A percentile compares a stretch with the other conserved stretches of the same genome.
Conservation (phyloP, 2,113 vertebrate genomes). For the Orycteropus afer region DNA sequence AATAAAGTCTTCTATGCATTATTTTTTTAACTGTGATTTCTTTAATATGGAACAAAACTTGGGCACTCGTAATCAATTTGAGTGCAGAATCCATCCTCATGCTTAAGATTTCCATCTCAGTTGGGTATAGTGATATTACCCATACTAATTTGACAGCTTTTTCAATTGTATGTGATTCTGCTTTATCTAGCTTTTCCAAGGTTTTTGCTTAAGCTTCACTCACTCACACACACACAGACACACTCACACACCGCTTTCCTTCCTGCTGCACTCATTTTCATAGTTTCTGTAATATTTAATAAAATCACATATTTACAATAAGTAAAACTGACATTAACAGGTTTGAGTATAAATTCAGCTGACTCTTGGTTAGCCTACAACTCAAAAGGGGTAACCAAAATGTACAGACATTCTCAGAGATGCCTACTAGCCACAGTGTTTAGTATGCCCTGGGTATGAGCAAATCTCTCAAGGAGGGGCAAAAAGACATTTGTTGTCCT, state of each 20-base stretch:
- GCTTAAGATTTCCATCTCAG: neutral
- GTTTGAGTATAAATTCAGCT: neutral
- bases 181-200: conserved; percentile 19
- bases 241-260: neutral
- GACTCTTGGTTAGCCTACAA: neutral
- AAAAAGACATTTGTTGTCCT: neutral
- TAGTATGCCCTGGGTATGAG: neutral
- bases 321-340: neutral
- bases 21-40: neutral
- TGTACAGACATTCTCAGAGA: neutral
- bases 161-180: neutral
- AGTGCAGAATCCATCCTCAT: neutral
- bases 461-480: neutral
- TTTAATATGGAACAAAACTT: neutral
- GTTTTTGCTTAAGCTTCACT: too few relatives aligned
- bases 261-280: neutral
- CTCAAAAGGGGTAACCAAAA: neutral
- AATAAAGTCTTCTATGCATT: neutral
- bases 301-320: neutral
- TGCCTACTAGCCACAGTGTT: too few relatives aligned
- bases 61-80: neutral
- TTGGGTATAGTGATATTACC: neutral
- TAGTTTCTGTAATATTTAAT: conserved; percentile 24
- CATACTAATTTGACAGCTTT: neutral
- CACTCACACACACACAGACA: too few relatives aligned